Evolutionary conservation across 2,113 vertebrate genomes (phyloP), one percentile per base, ranked within the genome.

Genomic region (Lophochroa leadbeateri): DNA sequence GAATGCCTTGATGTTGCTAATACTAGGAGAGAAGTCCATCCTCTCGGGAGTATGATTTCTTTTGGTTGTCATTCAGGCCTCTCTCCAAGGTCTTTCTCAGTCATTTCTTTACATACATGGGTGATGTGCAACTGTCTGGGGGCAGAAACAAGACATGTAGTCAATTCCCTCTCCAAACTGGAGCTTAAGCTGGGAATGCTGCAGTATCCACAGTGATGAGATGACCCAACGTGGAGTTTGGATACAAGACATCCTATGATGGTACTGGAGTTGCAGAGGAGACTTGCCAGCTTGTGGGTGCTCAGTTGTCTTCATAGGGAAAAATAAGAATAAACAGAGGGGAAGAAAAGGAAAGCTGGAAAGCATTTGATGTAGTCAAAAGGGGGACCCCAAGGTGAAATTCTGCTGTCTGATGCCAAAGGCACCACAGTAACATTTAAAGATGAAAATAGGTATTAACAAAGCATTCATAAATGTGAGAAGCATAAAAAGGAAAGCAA

Each of bases 181-280:
- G 31, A 78, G 25, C 13, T 61, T 65, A 33, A 44, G 17, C 47
- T 20, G 27, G 29, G n/a, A 68, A 29, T 44, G 43, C 33, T 31
- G 13, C 25, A 57, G 28, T 28, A 37, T 17, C 64, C 60, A 31
- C 28, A n/a, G 41, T 4, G 33, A 70, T 27, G 20, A 55, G 28
- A 20, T 50, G 69, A 35, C 16, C 44, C 37, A n/a, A 0, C 0
- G 1, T 1, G 39, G 43, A 82, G 39, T 37, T 17, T 31, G 70
- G 60, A 33, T 44, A 17, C 0, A 4, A 63, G 55, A 14, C 55
- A 39, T 24, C 35, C 50, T 9, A 0, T 60, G 41, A 23, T 2
- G 8, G 15, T 46, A 5, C 49, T 14, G 16, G 35, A n/a, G 20
- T 2, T 2, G 1, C 35, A 52, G 52, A 35, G 16, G 6, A n/a